Base-by-base conservation (phyloP, 2,113 vertebrate species). In the Uria lomvia region DNA sequence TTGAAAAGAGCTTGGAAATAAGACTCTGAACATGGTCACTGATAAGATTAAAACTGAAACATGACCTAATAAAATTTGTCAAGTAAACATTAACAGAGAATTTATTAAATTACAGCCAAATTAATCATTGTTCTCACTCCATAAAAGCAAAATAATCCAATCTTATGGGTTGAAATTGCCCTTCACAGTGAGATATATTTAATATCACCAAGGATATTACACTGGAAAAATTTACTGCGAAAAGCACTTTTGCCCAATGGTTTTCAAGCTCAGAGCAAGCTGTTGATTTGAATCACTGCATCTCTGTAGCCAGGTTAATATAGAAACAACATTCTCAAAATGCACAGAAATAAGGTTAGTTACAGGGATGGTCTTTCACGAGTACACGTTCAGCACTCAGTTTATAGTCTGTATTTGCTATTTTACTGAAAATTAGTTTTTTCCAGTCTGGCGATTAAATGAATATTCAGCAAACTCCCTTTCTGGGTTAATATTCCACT, bases 71-170 rank as follows among this genome's bases (percentile, higher is more conserved):
- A 94, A 87, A 85, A 95, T 55, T 65, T 89, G 16, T 77, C n/a
- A 89, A 72, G 47, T 74, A 67, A 94, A 94, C 49, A 82, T 91
- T 95, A 96, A 86, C 75, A 80, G 24, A 87, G 6, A 58, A 32
- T 36, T 56, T 70, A 90, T 77, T 88, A 92, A 78, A 94, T 81
- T 93, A 59, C 55, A 88, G 18, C 29, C 42, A 90, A 95, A 96
- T 92, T 86, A 88, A 90, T 96, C 47, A 91, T 27, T 75, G 8
- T 36, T 89, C 47, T 67, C 73, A 49, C 49, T 75, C 26, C 45
- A 60, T 74, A 72, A 84, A 93, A 91, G 24, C 16, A 65, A 80
- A 78, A 40, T 11, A 89, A 70, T 42, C 11, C 27, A 42, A n/a
- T 30, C 24, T 68, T 60, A 78, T 6, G 38, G 6, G 23, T 16